Base-by-base conservation (phyloP, 2,113 vertebrate genomes). In the Pelusios castaneus region DNA sequence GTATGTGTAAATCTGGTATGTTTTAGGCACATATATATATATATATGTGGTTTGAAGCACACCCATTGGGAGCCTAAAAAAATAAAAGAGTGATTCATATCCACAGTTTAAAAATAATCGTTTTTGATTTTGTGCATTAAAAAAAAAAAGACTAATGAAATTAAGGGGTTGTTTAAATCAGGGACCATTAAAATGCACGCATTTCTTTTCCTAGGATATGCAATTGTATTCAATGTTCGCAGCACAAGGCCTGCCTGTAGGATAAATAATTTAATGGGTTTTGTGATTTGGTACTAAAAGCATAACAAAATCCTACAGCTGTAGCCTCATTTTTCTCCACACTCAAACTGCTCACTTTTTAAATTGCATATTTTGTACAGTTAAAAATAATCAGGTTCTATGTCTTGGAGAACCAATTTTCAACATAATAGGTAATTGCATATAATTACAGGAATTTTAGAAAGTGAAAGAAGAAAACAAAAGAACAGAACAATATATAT, bases 181-280 rank as follows among this genome's bases (percentile, higher is more conserved):
- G 97, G 93, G 83, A 84, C 93, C 97, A 96, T 97, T 97, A 97
- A 97, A 97, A 97, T 95, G 55, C 94, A 96, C 92, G 94, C 95
- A 90, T 97, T 97, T 96, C 91, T 97, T 97, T 97, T 97, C 92
- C 81, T 91, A 58, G 96, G 94, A 89, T 97, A 89, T 88, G 93
- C 89, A 93, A 80, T 97, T 98, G 95, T 98, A 96, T 93, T 97
- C 97, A 98, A 77, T 63, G 29, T 98, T 97, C 95, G 93, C 95
- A 92, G 90, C 82, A 89, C 94, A 96, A 97, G 52, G 91, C 91
- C 95, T 96, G 97, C 97, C 98, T 98, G 97, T 98, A 97, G 97
- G 97, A 98, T 95, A 98, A 98, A 98, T 98, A 98, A 97, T 97
- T 97, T 97, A 98, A 98, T 98, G 97, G 91, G 90, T 95, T 98